These are phyloP conservation scores for Apomyelois bistriatella DNA, from an alignment of 2,888 invertebrate species.

Conservation along the genomic window DNA sequence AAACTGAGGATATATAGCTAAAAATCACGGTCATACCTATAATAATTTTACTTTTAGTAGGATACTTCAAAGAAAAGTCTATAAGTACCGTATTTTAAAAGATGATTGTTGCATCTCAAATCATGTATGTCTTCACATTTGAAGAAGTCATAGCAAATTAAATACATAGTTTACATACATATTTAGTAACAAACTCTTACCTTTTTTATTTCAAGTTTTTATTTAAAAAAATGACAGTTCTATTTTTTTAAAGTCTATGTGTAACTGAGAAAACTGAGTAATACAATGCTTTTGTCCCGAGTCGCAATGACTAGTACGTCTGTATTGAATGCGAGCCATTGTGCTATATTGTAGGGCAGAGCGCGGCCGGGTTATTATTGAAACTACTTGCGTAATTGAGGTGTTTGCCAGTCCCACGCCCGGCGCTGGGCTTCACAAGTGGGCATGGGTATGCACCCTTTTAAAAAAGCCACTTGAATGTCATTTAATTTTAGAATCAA, in stretches of 20 bases:
- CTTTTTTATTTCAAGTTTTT: no score
- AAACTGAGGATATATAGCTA: no score
- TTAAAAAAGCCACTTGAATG: neutral
- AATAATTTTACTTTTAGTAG: no score
- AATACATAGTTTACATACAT: no score
- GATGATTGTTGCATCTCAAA: no score
- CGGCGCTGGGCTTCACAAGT: neutral
- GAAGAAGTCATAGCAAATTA: no score
- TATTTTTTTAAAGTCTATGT: neutral
- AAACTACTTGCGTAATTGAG: neutral
- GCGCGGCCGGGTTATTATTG: neutral
- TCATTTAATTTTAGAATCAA: neutral
- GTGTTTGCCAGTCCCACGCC: neutral
- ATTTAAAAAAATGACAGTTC: neutral
- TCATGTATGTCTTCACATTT: no score
- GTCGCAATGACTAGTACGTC: neutral
- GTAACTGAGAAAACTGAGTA: neutral
- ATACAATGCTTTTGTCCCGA: conserved; percentile 5
- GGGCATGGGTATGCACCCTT: neutral
- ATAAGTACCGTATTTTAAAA: no score
- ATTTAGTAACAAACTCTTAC: no score
- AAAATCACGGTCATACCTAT: no score
- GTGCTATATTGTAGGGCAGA: neutral
- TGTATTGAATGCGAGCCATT: conserved; percentile 2
- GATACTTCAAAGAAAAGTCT: no score